phyloP scores from a whole-genome alignment of 1,140 invertebrate genomes.

The Drosophila suzukii region DNA sequence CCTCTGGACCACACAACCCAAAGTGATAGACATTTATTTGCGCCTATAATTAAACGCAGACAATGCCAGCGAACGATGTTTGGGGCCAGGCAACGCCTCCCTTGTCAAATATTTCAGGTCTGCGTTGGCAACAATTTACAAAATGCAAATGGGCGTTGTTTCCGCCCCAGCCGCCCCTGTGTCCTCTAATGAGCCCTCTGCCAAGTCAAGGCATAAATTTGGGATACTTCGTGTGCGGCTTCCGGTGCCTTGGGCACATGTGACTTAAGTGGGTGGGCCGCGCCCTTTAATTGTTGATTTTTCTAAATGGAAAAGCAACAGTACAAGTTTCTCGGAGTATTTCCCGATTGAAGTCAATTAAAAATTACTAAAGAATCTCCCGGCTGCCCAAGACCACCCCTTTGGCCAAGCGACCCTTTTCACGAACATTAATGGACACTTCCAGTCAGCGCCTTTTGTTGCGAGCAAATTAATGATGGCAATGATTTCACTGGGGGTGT shows the following conservation, averaged over 20 bases:
- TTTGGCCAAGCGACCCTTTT: slow-evolving; percentile 53
- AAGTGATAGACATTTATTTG: slow-evolving; percentile 78
- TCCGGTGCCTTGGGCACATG: slow-evolving; percentile 59
- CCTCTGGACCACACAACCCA: slow-evolving; percentile 50
- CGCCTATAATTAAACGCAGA: slow-evolving; percentile 80
- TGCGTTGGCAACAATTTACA: slow-evolving; percentile 71
- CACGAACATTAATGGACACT: slow-evolving; percentile 14
- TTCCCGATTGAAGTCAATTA: slow-evolving; percentile 52
- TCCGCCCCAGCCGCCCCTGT: neutral
- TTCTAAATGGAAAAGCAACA: slow-evolving; percentile 74
- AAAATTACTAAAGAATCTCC: slow-evolving; percentile 20
- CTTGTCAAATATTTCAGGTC: slow-evolving; percentile 68
- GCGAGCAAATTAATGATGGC: slow-evolving; percentile 61
- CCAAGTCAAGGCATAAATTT: slow-evolving; percentile 61
- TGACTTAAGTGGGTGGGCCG: slow-evolving; percentile 36
- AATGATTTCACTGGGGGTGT: slow-evolving; percentile 24
- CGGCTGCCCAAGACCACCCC: neutral
- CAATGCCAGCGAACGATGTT: slow-evolving; percentile 52
- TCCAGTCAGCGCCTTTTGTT: slow-evolving; percentile 41
- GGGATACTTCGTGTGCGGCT: slow-evolving; percentile 36
- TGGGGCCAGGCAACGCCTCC: slow-evolving; percentile 41
- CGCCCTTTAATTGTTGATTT: slow-evolving; percentile 61
- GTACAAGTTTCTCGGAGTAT: slow-evolving; percentile 38
- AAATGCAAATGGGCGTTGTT: slow-evolving; percentile 63
- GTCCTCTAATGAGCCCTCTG: slow-evolving; percentile 49